Evolutionary conservation across 2,797 vertebrate genomes (phyloP).

Genomic region (Urosaurus nigricauda): DNA sequence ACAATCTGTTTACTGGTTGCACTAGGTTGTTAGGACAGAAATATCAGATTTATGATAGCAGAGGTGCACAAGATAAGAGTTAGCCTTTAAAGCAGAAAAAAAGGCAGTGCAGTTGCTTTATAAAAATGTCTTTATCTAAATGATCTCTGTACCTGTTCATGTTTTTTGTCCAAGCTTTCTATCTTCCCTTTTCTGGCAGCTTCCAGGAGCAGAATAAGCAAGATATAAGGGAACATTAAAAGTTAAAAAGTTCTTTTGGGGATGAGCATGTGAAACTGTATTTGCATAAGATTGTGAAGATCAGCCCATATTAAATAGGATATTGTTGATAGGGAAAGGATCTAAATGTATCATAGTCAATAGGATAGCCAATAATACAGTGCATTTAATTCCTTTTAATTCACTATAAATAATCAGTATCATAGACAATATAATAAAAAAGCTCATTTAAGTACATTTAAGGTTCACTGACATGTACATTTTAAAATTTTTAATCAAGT

Average conservation of each 20-base stretch:
- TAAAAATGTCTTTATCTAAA: background rate
- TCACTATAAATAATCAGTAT: no score
- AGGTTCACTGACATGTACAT: no score
- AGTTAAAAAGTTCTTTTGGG: background rate
- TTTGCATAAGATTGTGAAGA: no score
- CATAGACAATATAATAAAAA: no score
- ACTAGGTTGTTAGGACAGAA: constrained; percentile 67
- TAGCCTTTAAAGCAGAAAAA: constrained; percentile 20
- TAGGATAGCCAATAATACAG: background rate
- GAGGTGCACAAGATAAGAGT: constrained; percentile 14
- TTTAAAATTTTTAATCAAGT: no score
- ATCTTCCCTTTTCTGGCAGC: background rate
- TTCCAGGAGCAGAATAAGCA: background rate
- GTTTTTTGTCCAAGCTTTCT: background rate
- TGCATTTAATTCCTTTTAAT: background rate
- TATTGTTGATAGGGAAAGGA: no score
- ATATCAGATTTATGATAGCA: constrained; percentile 58
- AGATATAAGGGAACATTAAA: background rate
- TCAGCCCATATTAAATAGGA: background rate
- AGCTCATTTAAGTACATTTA: no score
- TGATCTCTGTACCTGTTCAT: background rate
- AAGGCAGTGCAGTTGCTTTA: background rate
- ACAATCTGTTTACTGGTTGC: constrained; percentile 57
- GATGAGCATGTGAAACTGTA: background rate
- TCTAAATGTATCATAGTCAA: no score